Evolutionary conservation across 1,140 invertebrate species (phyloP).

Genomic region (silkworm (Bombyx mori)): ASM3026992v2 NC_085113.1:5662501-5663000

Average conservation of each 20-base stretch:
- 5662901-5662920: too few species aligned
- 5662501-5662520: slow-evolving; percentile 3
- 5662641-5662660: slow-evolving; percentile 65
- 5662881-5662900: too few species aligned
- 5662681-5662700: slow-evolving; percentile 58
- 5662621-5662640: slow-evolving; percentile 33
- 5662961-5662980: too few species aligned
- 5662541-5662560: slow-evolving; percentile 37
- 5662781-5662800: too few species aligned
- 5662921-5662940: too few species aligned
- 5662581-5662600: slow-evolving; percentile 57
- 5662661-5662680: slow-evolving; percentile 57
- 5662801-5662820: too few species aligned
- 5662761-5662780: too few species aligned
- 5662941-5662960: too few species aligned
- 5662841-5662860: too few species aligned
- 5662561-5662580: slow-evolving; percentile 59
- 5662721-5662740: slow-evolving; percentile 16
- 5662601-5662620: slow-evolving; percentile 32
- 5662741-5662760: background rate
- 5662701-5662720: slow-evolving; percentile 34
- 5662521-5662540: slow-evolving; percentile 37
- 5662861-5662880: too few species aligned
- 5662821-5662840: too few species aligned
- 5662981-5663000: too few species aligned